Evolutionary conservation across 2,888 invertebrate species (phyloP).

Genomic region (Trichogramma evanescens): DNA sequence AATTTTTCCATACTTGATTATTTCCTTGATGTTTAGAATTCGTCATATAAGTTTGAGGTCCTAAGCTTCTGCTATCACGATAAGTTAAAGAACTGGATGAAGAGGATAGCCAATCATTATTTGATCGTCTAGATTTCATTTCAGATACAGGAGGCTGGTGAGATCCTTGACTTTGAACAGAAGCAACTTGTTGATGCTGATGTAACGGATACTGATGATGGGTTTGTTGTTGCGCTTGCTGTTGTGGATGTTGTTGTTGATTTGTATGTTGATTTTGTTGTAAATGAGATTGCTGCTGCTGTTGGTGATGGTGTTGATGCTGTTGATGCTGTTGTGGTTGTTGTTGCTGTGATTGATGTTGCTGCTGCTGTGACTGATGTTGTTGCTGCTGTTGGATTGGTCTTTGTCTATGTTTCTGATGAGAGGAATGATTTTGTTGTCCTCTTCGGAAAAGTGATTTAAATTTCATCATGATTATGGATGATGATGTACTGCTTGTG

Average conservation of each 20-base stretch:
- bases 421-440: slow-evolving; percentile 49
- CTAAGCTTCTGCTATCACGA: slow-evolving; percentile 29
- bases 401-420: slow-evolving; percentile 34
- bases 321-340: slow-evolving; percentile 16
- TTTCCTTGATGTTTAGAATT: slow-evolving; percentile 3
- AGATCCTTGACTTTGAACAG: too few relatives aligned
- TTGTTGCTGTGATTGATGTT: slow-evolving; percentile 37
- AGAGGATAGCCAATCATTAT: slow-evolving; percentile 38
- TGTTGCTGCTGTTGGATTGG: slow-evolving; percentile 41
- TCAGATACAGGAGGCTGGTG: slow-evolving; percentile 53
- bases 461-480: slow-evolving; percentile 77
- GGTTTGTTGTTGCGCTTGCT: slow-evolving; percentile 31
- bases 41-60: slow-evolving; percentile 34
- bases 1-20: slow-evolving; percentile 6
- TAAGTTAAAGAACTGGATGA: slow-evolving; percentile 20
- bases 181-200: slow-evolving; percentile 1
- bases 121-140: slow-evolving; percentile 54
- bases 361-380: slow-evolving; percentile 33
- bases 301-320: slow-evolving; percentile 8
- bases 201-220: slow-evolving; percentile 30
- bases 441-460: slow-evolving; percentile 89
- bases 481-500: slow-evolving; percentile 17
- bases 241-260: slow-evolving; percentile 22
- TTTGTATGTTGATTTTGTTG: slow-evolving; percentile 40
- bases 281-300: slow-evolving; percentile 31